Percentiles rank a stretch among this genome's conserved stretches.
These are phyloP conservation scores for Nymphalis polychloros DNA, from an alignment of 2,888 invertebrate genomes.

Conservation along the genomic window DNA sequence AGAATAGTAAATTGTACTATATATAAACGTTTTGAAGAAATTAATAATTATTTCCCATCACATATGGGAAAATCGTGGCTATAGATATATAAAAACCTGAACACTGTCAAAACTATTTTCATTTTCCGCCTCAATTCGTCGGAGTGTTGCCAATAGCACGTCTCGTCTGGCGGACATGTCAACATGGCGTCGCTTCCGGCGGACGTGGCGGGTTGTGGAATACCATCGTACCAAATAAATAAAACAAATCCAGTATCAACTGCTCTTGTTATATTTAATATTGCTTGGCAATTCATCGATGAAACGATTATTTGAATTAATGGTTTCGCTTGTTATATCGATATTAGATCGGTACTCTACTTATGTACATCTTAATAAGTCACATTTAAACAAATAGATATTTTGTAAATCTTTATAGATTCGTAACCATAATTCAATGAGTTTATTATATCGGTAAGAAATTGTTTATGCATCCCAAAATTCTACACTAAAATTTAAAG, in stretches of 20 bases:
- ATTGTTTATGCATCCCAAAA: neutral
- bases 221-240: slow-evolving; percentile 37
- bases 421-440: no score
- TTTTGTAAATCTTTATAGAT: no score
- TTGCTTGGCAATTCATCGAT: neutral
- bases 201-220: slow-evolving; percentile 33
- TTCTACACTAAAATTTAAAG: neutral
- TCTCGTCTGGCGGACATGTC: slow-evolving; percentile 39
- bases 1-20: no score
- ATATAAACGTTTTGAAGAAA: no score
- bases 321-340: no score
- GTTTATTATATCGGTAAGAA: neutral
- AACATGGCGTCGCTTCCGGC: slow-evolving; percentile 40
- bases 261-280: slow-evolving; percentile 18
- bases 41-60: no score
- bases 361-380: no score
- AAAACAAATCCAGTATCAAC: slow-evolving; percentile 27
- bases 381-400: no score
- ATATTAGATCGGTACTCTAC: no score
- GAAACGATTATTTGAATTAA: neutral
- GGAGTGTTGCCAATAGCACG: slow-evolving; percentile 43
- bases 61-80: neutral
- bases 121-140: slow-evolving; percentile 44
- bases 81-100: slow-evolving; percentile 6
- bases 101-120: slow-evolving; percentile 40